Base-by-base conservation (phyloP, 2,797 vertebrate species). In the Valencia hispanica region DNA sequence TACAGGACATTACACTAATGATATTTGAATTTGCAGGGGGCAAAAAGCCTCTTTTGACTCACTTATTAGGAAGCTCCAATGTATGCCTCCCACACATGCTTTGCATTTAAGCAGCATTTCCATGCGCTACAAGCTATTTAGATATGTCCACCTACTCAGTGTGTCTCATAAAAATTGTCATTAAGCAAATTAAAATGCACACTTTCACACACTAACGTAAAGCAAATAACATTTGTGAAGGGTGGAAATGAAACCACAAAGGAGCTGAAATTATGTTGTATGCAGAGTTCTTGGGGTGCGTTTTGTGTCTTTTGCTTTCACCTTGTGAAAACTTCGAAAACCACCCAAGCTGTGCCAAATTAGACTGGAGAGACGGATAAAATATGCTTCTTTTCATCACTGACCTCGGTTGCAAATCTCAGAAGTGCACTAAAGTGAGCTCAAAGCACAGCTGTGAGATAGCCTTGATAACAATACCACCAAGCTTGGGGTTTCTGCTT, bases 11-110 rank as follows among this genome's bases (percentile, higher is more conserved):
- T 91, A 87, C 53, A 70, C 73, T 79, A 86, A 91, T 89, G 86
- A 90, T 91, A 78, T 83, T 75, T 85, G 78, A 88, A 88, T 88
- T 92, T 88, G 87, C 82, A 74, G 87, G 85, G 71, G 86, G 66
- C 68, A 87, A 85, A 86, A 84, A 68, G 48, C 32, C 72, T 78
- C 71, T 84, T 84, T 85, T 74, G 71, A 84, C 78, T 90, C 79
- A 34, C 6, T 84, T 84, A 89, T 79, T 86, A 87, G 80, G 85
- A 78, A 75, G 82, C 86, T 74, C 73, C 77, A 73, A 79, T 77
- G 70, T 68, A 81, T 70, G 73, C 85, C 85, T 88, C 91, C 87
- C 80, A 88, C 83, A 59, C 74, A 74, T 81, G 74, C 78, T 90
- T 83, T 79, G 79, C 74, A 72, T 72, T 84, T 85, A 87, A 86